Evolutionary conservation across 2,797 vertebrate species (phyloP), one percentile per base, ranked within the genome.

Genomic region (Myiotriccus ornatus): DNA sequence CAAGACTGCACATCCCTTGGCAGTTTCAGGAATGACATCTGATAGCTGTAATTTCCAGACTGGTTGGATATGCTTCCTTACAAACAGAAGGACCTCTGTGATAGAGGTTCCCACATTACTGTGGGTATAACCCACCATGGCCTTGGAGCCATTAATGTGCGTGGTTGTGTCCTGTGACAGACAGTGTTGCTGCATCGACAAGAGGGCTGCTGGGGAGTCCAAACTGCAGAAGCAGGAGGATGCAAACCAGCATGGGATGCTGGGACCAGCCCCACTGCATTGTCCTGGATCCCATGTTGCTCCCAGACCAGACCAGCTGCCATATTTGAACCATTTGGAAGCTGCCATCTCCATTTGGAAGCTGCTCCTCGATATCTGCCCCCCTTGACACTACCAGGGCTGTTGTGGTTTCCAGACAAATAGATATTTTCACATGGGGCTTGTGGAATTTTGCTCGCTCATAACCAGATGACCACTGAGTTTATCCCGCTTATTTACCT

Each of bases 271-370:
- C 64, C 53, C 60, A 90, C 44, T 83, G 49, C 60, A 94, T 95
- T 95, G 90, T 95, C 71, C 55, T 85, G 83, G 41, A 74, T 90
- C 76, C 68, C 8, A 0, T 52, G 62, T 70, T 13, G 4, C 71
- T 90, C 92, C 89, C 62, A 86, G 62, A 20, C 44, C 85, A 89
- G 82, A 89, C 28, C 71, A 80, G 71, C 44, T 95, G 68, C 90
- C 9, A 53, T 91, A 53, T 70, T n/a, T n/a, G n/a, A n/a, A n/a
- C n/a, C n/a, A n/a, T n/a, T n/a, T n/a, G n/a, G n/a, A n/a, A n/a
- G n/a, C n/a, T n/a, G n/a, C n/a, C 68, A 67, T 87, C 92, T 94
- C 92, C 83, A 68, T 83, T 56, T 95, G 60, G 85, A 93, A 93
- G 68, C 37, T 70, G 68, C 82, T 91, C 35, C 63, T 85, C 60